Evolutionary conservation across 1,140 invertebrate genomes (phyloP).

Genomic region (Drosophila kikkawai): DNA sequence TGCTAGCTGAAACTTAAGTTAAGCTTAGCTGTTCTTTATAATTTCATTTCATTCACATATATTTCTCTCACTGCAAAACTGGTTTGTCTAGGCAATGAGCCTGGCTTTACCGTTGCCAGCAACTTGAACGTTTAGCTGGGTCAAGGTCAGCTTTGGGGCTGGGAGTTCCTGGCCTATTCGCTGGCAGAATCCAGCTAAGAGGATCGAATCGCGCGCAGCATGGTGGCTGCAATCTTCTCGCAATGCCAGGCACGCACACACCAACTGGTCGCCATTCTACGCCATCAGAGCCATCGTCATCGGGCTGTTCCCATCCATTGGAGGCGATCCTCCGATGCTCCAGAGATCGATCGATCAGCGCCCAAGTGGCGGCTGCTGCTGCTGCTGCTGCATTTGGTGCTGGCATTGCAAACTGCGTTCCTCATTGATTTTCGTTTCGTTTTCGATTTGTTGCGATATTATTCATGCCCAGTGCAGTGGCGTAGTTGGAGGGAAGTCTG

Average conservation of each 20-base stretch:
- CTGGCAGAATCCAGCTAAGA: slow-evolving; percentile 22
- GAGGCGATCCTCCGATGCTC: slow-evolving; percentile 25
- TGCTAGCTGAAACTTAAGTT: background rate
- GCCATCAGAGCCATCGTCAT: slow-evolving; percentile 23
- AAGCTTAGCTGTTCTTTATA: background rate
- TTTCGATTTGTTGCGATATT: slow-evolving; percentile 69
- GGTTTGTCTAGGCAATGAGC: slow-evolving; percentile 53
- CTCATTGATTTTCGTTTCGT: slow-evolving; percentile 59
- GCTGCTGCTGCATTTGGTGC: slow-evolving; percentile 63
- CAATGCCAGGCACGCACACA: slow-evolving; percentile 58
- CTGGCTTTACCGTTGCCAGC: slow-evolving; percentile 64
- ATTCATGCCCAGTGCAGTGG: slow-evolving; percentile 60
- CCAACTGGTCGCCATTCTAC: slow-evolving; percentile 55
- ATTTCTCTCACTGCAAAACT: slow-evolving; percentile 12
- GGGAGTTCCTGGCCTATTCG: slow-evolving; percentile 35
- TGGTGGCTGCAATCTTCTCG: slow-evolving; percentile 33
- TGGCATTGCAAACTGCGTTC: slow-evolving; percentile 72
- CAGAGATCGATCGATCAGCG: slow-evolving; percentile 44
- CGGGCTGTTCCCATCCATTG: slow-evolving; percentile 16
- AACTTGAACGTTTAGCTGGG: slow-evolving; percentile 57
- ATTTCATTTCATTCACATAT: background rate
- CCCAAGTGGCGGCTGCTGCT: slow-evolving; percentile 34
- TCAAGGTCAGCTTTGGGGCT: slow-evolving; percentile 61
- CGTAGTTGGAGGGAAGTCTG: background rate
- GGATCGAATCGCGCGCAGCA: slow-evolving; percentile 1